Evolutionary conservation across 2,888 invertebrate species (phyloP), one percentile per base, ranked within the genome.

Genomic region (Platycheirus albimanus): DNA sequence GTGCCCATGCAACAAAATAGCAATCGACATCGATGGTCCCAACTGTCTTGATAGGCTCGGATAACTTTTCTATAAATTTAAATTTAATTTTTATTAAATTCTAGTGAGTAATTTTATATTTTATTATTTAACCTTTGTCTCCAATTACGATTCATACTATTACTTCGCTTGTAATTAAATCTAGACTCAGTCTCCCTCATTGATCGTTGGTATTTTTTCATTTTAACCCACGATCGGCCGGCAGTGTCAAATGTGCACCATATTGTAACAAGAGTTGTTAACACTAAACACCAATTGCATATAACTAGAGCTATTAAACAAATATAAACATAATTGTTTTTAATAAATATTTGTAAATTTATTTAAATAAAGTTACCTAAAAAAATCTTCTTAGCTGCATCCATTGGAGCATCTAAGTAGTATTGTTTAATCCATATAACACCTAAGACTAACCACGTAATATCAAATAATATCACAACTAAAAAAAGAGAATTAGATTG

Each of bases 171-270:
- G 88, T 95, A 95, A 88, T 95, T 94, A 87, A 94, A 94, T 86
- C 95, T 93, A n/a, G 94, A 94, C 89, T 95, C 95, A 19, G 94
- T 93, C 88, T 95, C 95, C 85, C 94, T 93, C 93, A 96, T 94
- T 85, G 95, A 96, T 81, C 95, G 93, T 90, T 96, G 96, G 90
- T 95, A 96, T 87, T 95, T 93, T 90, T 96, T 96, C 95, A 96
- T 96, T 91, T 96, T 96, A 24, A 97, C 96, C 96, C 96, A 97
- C 54, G 96, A 96, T 63, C 96, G 92, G 13, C 97, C 97, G n/a
- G 96, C 96, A 0, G 95, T 93, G 91, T 97, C 96, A 91, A 95
- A 97, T 2, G 95, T 95, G 90, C 96, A 96, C 96, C 96, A 97
- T 36, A 95, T 94, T 4, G 95, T 95, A 85, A 95, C 93, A 83